Percentiles rank a stretch among this genome's conserved stretches.
These are phyloP conservation scores for Ochotona curzoniae DNA, from an alignment of 2,113 vertebrate species.

Conservation along the genomic window DNA sequence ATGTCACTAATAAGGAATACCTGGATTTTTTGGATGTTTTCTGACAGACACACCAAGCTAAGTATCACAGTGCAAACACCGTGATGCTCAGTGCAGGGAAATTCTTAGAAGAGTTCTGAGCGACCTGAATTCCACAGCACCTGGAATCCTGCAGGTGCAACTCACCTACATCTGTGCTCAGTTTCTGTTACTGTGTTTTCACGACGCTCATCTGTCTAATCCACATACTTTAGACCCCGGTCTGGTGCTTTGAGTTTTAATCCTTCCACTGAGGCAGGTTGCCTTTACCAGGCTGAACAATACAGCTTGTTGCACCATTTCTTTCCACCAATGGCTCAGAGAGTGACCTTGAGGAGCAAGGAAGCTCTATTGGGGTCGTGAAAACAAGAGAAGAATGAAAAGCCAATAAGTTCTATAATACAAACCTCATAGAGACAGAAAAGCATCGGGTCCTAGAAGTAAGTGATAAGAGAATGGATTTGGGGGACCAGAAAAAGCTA, in stretches of 20 bases:
- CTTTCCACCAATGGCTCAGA: not conserved
- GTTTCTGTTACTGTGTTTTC: conserved; percentile 43
- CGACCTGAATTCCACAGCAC: conserved; percentile 65
- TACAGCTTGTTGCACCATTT: no score
- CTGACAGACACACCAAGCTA: conserved; percentile 68
- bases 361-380: no score
- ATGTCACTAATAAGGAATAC: not conserved
- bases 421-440: not conserved
- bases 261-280: not conserved
- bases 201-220: conserved; percentile 46
- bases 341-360: not conserved
- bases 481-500: not conserved
- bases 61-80: conserved; percentile 64
- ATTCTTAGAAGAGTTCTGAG: conserved; percentile 66
- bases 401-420: rapidly evolving
- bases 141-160: conserved; percentile 52
- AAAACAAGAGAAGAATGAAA: not conserved
- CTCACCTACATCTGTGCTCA: conserved; percentile 53
- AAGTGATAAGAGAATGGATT: no score
- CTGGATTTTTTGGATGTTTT: conserved; percentile 7
- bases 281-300: not conserved
- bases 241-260: not conserved
- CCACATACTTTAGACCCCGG: not conserved
- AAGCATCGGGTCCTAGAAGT: not conserved
- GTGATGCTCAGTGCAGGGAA: conserved; percentile 37